Evolutionary conservation across 2,888 invertebrate species (phyloP), one percentile per base, ranked within the genome.

Genomic region (Caenorhabditis sinica): DNA sequence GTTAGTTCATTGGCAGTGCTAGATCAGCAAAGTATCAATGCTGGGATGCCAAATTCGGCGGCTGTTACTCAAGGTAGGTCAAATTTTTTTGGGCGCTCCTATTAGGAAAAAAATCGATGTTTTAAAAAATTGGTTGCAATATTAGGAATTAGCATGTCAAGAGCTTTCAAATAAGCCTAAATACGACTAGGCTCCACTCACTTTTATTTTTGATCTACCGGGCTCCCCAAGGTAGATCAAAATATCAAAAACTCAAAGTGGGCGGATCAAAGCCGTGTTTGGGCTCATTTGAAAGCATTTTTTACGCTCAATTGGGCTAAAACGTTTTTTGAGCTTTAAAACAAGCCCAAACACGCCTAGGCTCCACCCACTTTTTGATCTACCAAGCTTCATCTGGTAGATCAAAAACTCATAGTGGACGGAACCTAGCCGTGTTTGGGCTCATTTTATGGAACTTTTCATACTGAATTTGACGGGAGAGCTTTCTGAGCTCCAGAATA

Each of bases 41-140:
- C 69, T 0, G 85, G 85, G 2, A 65, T 85, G 45, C 69, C 82
- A 4, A 85, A 82, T 51, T 65, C 85, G 5, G 68, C 85, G 0
- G 56, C 82, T 0, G 84, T 82, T 17, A 73, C 81, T 69, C 30
- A 53, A 30, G 25, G 69, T 69, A 17, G 3, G 25, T 5, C 30
- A 36, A 17, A 4, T 56, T 28, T 36, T 61, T 30, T 40, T 40
- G 40, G 40, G 13, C 2, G 13, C 13, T 40, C 40, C 6, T 36
- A 45, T 58, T 58, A 30, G 30, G 11, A 40, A 40, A 40, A 13
- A n/a, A n/a, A n/a, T n/a, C n/a, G n/a, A n/a, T n/a, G n/a, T n/a
- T n/a, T n/a, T 40, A 2, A 40, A 13, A 40, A 13, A 40, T 40
- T 40, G 40, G 13, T 40, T n/a, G 2, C 17, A 3, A 33, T 15